Percentiles rank a stretch among this genome's conserved stretches.
Evolutionary conservation across 2,888 invertebrate genomes (phyloP).

Genomic region (Apamea anceps): DNA sequence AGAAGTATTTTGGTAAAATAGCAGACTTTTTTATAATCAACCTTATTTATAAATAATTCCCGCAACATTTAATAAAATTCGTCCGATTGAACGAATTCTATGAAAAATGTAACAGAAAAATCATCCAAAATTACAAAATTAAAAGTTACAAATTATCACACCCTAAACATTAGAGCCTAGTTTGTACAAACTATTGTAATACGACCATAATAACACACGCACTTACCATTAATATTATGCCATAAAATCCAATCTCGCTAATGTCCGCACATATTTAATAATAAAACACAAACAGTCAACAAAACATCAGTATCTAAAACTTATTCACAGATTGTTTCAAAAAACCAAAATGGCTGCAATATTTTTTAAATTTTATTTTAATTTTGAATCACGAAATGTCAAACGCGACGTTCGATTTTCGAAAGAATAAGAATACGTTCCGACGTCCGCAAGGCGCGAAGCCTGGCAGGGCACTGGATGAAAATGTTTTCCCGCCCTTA

Average conservation of each 20-base stretch:
- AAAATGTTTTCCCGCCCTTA: conserved; percentile 82
- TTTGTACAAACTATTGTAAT: conserved; percentile 50
- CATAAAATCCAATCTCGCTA: conserved; percentile 73
- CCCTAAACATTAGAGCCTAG: conserved; percentile 4
- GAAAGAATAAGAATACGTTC: conserved; percentile 68
- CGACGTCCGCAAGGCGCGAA: conserved; percentile 76
- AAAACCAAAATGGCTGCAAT: conserved; percentile 28
- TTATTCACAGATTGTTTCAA: conserved; percentile 34
- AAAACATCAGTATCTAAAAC: conserved; percentile 43
- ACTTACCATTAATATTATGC: conserved; percentile 70
- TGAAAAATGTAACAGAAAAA: background rate
- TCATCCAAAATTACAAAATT: background rate
- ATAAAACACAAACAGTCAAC: conserved; percentile 38
- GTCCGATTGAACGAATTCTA: too few relatives aligned
- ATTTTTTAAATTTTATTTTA: conserved; percentile 20
- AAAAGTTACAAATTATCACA: conserved; percentile 11
- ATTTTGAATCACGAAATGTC: conserved; percentile 58
- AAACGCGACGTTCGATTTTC: conserved; percentile 73
- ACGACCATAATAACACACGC: conserved; percentile 54
- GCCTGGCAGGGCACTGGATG: conserved; percentile 80
- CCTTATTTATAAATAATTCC: background rate
- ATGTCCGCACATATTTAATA: conserved; percentile 62
- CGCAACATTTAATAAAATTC: too few relatives aligned
- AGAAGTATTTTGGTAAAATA: background rate
- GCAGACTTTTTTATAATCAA: background rate